These are phyloP conservation scores for Drosophila sucinea DNA, from an alignment of 1,140 invertebrate genomes.

Conservation along the genomic window DNA sequence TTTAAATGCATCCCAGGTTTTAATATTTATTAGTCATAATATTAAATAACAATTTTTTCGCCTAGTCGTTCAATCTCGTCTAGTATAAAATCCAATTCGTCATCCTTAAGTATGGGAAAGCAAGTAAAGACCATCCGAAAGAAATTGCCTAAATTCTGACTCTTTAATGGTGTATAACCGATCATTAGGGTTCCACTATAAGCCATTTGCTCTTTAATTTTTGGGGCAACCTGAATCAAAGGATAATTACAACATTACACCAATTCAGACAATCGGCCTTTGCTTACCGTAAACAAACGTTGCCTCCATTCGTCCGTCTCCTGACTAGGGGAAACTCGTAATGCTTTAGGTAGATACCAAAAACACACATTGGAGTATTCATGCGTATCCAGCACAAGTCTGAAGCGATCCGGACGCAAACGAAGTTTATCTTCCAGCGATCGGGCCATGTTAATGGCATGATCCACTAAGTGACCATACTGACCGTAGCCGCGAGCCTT, in stretches of 20 bases:
- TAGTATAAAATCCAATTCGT: conserved; percentile 69
- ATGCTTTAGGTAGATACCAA: conserved; percentile 93
- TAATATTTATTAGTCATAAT: background rate
- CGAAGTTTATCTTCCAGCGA: conserved; percentile 84
- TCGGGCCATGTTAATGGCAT: conserved; percentile 85
- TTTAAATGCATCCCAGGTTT: background rate
- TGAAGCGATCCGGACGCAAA: conserved; percentile 84
- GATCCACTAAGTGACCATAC: conserved; percentile 86
- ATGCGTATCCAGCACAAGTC: conserved; percentile 85
- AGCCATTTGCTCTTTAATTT: conserved; percentile 93
- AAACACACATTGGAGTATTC: conserved; percentile 95
- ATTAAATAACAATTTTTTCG: conserved; percentile 32
- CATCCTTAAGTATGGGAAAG: conserved; percentile 85
- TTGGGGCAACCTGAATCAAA: conserved; percentile 88
- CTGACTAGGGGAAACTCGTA: conserved; percentile 84
- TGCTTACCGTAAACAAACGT: conserved; percentile 85
- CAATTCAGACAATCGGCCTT: background rate
- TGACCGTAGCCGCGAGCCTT: conserved; percentile 88
- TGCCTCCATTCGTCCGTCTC: conserved; percentile 88
- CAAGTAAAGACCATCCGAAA: conserved; percentile 94
- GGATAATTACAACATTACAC: background rate
- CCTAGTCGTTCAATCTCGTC: conserved; percentile 77
- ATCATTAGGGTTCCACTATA: conserved; percentile 92
- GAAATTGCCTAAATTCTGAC: conserved; percentile 90
- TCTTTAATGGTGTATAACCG: conserved; percentile 90